A percentile compares a stretch with the other conserved stretches of the same genome.
Conservation (phyloP, 2,888 invertebrate species). For the Notocelia uddmanniana region DNA sequence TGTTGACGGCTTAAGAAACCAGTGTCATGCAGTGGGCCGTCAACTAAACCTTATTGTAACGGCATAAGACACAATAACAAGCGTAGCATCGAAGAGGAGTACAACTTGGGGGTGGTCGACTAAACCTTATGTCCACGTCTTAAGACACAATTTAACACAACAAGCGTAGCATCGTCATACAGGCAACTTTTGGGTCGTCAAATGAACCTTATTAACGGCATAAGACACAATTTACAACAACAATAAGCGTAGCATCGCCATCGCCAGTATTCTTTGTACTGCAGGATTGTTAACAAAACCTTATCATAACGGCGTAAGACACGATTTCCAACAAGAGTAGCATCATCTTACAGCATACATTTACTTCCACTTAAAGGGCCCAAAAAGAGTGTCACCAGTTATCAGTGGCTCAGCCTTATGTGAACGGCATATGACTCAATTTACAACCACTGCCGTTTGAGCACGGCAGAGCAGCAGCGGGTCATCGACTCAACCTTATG, state of each 20-base stretch:
- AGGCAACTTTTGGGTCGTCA: too few species aligned
- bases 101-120: slow-evolving; percentile 88
- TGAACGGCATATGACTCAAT: slow-evolving; percentile 65
- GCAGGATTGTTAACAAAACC: too few species aligned
- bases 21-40: slow-evolving; percentile 95
- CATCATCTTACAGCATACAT: not conserved
- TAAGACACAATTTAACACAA: too few species aligned
- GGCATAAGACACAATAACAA: too few species aligned
- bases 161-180: too few species aligned
- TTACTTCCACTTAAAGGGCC: too few species aligned
- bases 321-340: not conserved
- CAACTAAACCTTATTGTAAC: slow-evolving; percentile 11
- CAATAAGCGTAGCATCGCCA: not conserved
- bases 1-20: slow-evolving; percentile 85
- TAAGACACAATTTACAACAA: not conserved
- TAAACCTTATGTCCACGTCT: not conserved
- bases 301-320: too few species aligned
- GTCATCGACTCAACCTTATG: slow-evolving; percentile 63
- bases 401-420: slow-evolving; percentile 53
- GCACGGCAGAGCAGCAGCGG: slow-evolving; percentile 88
- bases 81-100: too few species aligned
- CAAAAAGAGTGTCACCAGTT: too few species aligned
- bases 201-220: not conserved
- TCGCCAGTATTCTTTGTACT: too few species aligned
- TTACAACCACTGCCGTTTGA: too few species aligned